Evolutionary conservation across 1,140 invertebrate species (phyloP).

Genomic region (Papilio aristodemus): DNA sequence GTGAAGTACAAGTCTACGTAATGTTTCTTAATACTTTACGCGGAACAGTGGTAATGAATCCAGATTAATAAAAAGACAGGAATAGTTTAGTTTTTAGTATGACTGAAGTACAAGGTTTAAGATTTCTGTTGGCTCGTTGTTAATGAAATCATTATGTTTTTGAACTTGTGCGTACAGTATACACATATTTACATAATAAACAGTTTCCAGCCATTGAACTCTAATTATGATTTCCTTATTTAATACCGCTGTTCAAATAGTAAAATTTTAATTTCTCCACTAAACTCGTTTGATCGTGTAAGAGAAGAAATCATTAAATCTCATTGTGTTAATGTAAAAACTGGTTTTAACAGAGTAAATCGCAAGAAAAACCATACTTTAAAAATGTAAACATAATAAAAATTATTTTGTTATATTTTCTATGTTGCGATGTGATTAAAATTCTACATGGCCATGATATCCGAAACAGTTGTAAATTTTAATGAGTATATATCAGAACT

Average conservation of each 20-base stretch:
- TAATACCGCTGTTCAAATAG: constrained; percentile 15
- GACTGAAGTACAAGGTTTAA: neutral
- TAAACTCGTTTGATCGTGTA: constrained; percentile 3
- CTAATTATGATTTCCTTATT: constrained; percentile 16
- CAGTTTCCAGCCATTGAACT: neutral
- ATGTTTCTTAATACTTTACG: too few relatives aligned
- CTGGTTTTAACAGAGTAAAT: neutral
- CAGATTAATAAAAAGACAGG: too few relatives aligned
- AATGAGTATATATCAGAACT: neutral
- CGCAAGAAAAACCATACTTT: neutral
- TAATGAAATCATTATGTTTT: neutral
- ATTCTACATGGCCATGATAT: neutral
- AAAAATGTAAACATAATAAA: neutral
- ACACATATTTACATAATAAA: constrained; percentile 3
- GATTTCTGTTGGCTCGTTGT: too few relatives aligned
- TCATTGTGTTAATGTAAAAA: neutral
- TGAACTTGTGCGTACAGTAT: neutral
- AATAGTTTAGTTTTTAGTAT: neutral
- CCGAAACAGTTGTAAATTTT: neutral
- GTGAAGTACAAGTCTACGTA: too few relatives aligned
- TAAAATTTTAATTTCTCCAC: constrained; percentile 1
- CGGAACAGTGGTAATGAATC: too few relatives aligned
- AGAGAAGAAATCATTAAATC: neutral
- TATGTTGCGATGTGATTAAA: neutral
- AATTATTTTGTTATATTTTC: neutral